Conservation (phyloP, 2,797 vertebrate genomes). For the Thunnus albacares region DNA sequence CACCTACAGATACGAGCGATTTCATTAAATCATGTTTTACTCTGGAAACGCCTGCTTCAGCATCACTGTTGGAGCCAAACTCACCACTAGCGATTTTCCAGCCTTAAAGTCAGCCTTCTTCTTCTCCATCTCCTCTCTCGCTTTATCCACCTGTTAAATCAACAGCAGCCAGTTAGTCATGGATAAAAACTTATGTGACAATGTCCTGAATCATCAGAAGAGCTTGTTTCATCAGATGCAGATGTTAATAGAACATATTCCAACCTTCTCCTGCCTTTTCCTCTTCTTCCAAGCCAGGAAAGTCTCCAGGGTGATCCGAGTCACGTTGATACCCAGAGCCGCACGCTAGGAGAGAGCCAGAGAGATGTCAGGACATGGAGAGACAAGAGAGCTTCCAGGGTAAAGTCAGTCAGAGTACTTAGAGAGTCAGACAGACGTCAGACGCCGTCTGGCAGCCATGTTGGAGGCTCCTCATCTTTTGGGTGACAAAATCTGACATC, state of each 20-base stretch:
- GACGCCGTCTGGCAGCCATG: neutral
- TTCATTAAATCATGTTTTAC: neutral
- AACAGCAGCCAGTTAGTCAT: slow-evolving; percentile 1
- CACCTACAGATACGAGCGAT: slow-evolving; percentile 82
- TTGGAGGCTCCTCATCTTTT: neutral
- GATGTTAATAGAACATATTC: neutral
- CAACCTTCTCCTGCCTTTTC: slow-evolving; percentile 97
- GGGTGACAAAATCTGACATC: no score
- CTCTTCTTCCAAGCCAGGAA: slow-evolving; percentile 99
- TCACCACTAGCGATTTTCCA: slow-evolving; percentile 93
- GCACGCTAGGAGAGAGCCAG: slow-evolving; percentile 85
- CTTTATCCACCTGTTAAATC: slow-evolving; percentile 86
- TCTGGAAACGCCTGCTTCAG: neutral
- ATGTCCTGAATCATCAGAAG: neutral
- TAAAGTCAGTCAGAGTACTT: neutral
- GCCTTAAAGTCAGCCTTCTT: slow-evolving; percentile 98
- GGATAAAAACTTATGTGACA: neutral
- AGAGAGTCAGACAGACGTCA: neutral
- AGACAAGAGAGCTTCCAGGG: neutral
- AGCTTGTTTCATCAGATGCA: neutral
- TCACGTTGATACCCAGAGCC: slow-evolving; percentile 94
- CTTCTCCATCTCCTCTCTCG: slow-evolving; percentile 95
- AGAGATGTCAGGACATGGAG: neutral
- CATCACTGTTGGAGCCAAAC: slow-evolving; percentile 49
- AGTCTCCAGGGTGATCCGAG: slow-evolving; percentile 97